phyloP scores from a whole-genome alignment of 2,888 invertebrate genomes.

The Coenonympha arcania region DNA sequence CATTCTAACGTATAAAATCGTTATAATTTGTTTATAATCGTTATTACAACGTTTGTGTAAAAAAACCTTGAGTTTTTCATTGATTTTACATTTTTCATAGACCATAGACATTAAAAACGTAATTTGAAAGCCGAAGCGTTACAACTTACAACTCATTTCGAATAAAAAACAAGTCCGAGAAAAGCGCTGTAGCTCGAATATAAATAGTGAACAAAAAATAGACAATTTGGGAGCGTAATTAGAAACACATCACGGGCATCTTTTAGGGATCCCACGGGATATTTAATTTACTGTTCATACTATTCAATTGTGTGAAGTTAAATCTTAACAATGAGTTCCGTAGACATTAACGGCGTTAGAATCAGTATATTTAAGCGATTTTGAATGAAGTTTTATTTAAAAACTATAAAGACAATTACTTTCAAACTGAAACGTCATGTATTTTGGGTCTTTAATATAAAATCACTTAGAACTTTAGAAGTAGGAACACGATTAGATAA shows the following conservation, averaged over 20 bases:
- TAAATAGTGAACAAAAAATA: constrained; percentile 21
- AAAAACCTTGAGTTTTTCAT: too few relatives aligned
- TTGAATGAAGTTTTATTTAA: too few relatives aligned
- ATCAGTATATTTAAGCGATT: too few relatives aligned
- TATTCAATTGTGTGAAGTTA: neutral
- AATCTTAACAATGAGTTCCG: neutral
- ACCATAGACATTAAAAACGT: constrained; percentile 1
- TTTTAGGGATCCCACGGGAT: constrained; percentile 26
- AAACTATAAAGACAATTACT: too few relatives aligned
- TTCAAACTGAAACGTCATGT: too few relatives aligned
- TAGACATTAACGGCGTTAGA: neutral
- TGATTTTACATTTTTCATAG: too few relatives aligned
- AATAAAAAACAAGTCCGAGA: constrained; percentile 7
- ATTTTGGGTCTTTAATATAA: too few relatives aligned
- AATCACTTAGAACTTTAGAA: too few relatives aligned
- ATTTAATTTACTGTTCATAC: neutral
- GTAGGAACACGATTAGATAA: too few relatives aligned
- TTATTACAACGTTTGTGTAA: too few relatives aligned
- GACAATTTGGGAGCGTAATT: constrained; percentile 27
- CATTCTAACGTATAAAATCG: too few relatives aligned
- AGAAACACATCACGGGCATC: constrained; percentile 17
- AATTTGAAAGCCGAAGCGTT: constrained; percentile 6
- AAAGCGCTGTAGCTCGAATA: constrained; percentile 19
- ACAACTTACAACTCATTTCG: constrained; percentile 22
- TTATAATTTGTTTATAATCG: too few relatives aligned